These are phyloP conservation scores for Plebejus anna DNA, from an alignment of 2,888 invertebrate genomes.

Conservation along the genomic window DNA sequence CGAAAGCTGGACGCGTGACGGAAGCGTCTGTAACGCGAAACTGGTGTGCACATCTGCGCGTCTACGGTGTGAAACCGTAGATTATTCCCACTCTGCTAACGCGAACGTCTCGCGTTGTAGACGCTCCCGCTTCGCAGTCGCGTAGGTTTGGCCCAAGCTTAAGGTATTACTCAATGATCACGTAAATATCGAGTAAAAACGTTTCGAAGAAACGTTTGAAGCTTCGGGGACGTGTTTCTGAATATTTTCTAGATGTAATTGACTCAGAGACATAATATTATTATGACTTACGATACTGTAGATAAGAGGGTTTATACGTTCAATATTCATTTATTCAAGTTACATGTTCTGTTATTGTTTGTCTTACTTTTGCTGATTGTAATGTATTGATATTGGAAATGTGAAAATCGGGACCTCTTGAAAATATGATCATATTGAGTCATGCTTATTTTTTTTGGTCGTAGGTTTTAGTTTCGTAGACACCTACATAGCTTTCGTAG, in stretches of 20 bases:
- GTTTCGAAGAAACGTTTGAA: neutral
- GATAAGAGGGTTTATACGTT: neutral
- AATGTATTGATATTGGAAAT: constrained; percentile 3
- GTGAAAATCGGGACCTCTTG: neutral
- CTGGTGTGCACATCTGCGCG: too few relatives aligned
- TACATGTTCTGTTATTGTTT: neutral
- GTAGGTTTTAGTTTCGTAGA: neutral
- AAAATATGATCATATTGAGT: neutral
- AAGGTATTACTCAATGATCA: neutral
- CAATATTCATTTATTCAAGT: constrained; percentile 7
- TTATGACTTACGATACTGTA: neutral
- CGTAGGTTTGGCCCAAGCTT: too few relatives aligned
- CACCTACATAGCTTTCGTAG: too few relatives aligned
- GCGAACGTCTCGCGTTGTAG: too few relatives aligned
- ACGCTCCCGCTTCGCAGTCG: too few relatives aligned
- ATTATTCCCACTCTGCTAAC: too few relatives aligned
- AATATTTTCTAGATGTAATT: neutral
- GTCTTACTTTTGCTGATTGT: constrained; percentile 1
- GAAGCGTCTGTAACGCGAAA: too few relatives aligned
- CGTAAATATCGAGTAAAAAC: neutral
- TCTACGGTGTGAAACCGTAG: too few relatives aligned
- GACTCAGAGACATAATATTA: neutral
- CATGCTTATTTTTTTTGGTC: too few relatives aligned
- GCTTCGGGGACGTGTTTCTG: neutral
- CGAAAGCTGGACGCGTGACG: too few relatives aligned